These are phyloP conservation scores for Strigamia transsilvanica DNA, from an alignment of 2,888 invertebrate species.

Conservation along the genomic window DNA sequence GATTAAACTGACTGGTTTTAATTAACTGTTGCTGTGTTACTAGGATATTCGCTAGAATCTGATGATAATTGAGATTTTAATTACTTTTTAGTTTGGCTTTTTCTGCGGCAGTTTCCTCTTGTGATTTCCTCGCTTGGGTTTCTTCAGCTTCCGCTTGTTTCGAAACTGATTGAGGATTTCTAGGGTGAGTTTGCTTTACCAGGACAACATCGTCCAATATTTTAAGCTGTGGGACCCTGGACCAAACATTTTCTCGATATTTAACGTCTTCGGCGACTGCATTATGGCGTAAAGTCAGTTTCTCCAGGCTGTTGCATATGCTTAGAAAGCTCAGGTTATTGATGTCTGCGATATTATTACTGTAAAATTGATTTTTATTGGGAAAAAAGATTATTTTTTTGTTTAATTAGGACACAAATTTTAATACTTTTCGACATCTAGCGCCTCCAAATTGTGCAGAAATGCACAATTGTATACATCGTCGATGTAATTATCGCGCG, in stretches of 20 bases:
- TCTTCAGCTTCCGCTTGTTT: not conserved
- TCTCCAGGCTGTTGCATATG: not conserved
- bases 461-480: constrained; percentile 27
- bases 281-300: not conserved
- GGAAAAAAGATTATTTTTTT: not conserved
- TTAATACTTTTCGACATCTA: constrained; percentile 23
- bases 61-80: not conserved
- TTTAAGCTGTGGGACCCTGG: constrained; percentile 11
- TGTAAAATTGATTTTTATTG: not conserved
- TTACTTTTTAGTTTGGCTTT: not conserved
- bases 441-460: not conserved
- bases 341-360: not conserved
- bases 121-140: not conserved
- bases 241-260: not conserved
- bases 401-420: not conserved
- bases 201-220: not conserved
- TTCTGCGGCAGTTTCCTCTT: not conserved
- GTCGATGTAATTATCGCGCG: constrained; percentile 1
- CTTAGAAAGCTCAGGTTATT: constrained; percentile 2
- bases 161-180: not conserved
- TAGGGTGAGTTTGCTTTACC: not conserved
- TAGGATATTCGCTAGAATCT: too few relatives aligned
- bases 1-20: too few relatives aligned
- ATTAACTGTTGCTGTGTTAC: too few relatives aligned
- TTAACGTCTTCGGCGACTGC: not conserved